Base-by-base conservation (phyloP, 2,888 invertebrate species). In the Atherix ibis region DNA sequence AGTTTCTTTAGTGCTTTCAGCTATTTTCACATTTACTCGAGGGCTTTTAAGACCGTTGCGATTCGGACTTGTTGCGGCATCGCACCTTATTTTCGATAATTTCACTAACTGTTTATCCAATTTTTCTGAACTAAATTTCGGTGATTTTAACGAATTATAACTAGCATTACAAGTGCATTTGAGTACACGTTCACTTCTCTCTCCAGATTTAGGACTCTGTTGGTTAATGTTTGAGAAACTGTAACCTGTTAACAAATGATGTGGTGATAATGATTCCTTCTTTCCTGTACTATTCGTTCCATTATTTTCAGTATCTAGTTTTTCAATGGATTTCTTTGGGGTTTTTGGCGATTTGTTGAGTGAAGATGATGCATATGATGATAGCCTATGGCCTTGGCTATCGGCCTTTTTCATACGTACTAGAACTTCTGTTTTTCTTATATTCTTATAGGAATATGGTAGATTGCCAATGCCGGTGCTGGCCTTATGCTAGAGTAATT, bases 401-500 rank as follows among this genome's bases (percentile, higher is more conserved):
- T 47, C 41, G 41, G 44, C 41, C 36, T 42, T 46, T 32, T 45
- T 44, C 36, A 43, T 41, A 26, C 42, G 40, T 34, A 38, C 42
- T 34, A 37, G 36, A 12, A 9, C 13, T 16, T 30, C 30, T 25
- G 31, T n/a, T 31, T 32, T 31, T 9, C 13, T 24, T 13, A 9
- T 28, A 31, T 31, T 33, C 26, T 26, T 33, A 17, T 25, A 36
- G n/a, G 36, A 36, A 36, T 31, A 36, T 12, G 47, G 44, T 39
- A 32, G 50, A 46, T 48, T 56, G 52, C 56, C 40, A 37, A 52
- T 66, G 68, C 73, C 72, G 71, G 71, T 70, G 63, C 68, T n/a
- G n/a, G n/a, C 71, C 67, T 66, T 67, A 66, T 67, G 76, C 76
- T 77, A 79, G 69, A 79, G 76, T 58, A 78, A 68, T 64, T 78